These are phyloP conservation scores for Hippopotamus amphibius DNA, from an alignment of 2,113 vertebrate species.

Conservation along the genomic window DNA sequence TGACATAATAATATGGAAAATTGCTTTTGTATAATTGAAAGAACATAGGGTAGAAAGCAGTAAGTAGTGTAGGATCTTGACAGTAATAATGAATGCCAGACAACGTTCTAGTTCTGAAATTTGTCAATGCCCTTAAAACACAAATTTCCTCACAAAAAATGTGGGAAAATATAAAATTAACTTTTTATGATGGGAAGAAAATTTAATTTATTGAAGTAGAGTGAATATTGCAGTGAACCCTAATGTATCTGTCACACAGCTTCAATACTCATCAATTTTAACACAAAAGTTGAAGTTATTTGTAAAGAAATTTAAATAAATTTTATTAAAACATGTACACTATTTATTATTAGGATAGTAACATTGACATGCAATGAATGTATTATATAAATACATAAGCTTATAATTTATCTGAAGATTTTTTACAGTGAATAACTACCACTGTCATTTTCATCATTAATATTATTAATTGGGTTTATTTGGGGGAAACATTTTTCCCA, in stretches of 20 bases:
- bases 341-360: not conserved
- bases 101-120: not conserved
- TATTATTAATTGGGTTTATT: not conserved
- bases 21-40: not conserved
- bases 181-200: not conserved
- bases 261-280: not conserved
- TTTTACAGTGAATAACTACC: not conserved
- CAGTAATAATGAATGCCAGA: not conserved
- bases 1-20: not conserved
- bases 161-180: not conserved
- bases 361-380: not conserved
- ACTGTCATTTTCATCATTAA: not conserved
- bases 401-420: not conserved
- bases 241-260: not conserved
- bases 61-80: not conserved
- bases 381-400: not conserved
- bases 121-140: not conserved
- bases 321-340: not conserved
- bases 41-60: not conserved
- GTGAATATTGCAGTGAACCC: not conserved
- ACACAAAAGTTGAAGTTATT: not conserved
- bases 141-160: not conserved
- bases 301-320: not conserved
- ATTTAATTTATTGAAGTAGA: not conserved
- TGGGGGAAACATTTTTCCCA: not conserved